Base-by-base conservation (phyloP, 37 sponge, comb jelly and placozoan species). In the Geodia barretti region DNA sequence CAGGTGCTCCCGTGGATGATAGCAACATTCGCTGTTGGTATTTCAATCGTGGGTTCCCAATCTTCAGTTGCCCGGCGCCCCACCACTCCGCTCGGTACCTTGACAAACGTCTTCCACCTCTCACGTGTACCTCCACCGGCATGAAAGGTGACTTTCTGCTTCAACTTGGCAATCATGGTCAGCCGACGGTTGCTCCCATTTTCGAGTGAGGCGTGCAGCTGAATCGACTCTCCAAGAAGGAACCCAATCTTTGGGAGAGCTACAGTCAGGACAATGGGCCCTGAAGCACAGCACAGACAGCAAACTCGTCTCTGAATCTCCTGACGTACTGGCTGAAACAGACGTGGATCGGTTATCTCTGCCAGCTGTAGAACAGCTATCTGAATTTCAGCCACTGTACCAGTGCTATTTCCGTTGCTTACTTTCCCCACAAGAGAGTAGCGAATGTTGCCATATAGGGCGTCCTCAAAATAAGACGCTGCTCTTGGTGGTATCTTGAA, bases 251-350 rank as follows among this genome's bases (percentile, higher is more conserved):
- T 76, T 19, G 86, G 70, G 28, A 76, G 59, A 21, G 42, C 26
- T 31, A 73, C 89, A n/a, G 74, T 79, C 32, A 92, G 62, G 1
- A 63, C 29, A 28, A 92, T 73, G 21, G 83, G 86, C 2, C 86
- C 89, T 37, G 93, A 89, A 4, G 73, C 65, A 75, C 89, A 92
- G 82, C 93, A 88, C 34, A 92, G 64, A 74, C 88, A 92, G 71
- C 92, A 47, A 20, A 92, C 65, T 23, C 63, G 72, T 60, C 84
- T 92, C 34, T 89, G 58, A 34, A 61, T 43, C 20, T 76, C 78
- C 7, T 69, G 62, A 30, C 72, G 35, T 20, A 63, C 4, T 0
- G 81, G 80, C 34, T 20, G 28, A 23, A 72, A 31, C 4, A 89
- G 77, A 0, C 28, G 67, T 28, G 89, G 78, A 31, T 34, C 9